Evolutionary conservation across 2,888 invertebrate species (phyloP).

Genomic region (Urechis unicinctus): DNA sequence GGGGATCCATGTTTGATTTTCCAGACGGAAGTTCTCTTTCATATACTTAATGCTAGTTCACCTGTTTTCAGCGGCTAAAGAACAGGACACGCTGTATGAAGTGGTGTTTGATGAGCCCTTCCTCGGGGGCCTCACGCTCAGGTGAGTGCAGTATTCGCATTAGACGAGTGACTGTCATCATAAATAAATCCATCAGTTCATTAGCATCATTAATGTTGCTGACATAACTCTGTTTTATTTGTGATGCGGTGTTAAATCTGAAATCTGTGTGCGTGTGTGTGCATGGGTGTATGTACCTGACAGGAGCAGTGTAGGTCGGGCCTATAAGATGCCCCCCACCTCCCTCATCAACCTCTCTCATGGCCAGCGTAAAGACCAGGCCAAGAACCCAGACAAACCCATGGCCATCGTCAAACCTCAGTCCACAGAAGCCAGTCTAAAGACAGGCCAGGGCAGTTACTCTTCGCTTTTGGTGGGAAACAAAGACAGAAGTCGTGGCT

Average conservation of each 20-base stretch:
- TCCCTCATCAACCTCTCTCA: constrained; percentile 61
- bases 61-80: constrained; percentile 30
- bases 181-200: no score
- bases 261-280: no score
- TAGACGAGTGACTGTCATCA: no score
- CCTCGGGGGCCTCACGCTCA: constrained; percentile 60
- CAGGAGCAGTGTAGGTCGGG: constrained; percentile 44
- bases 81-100: constrained; percentile 63
- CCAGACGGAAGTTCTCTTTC: no score
- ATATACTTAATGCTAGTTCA: background rate
- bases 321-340: constrained; percentile 56
- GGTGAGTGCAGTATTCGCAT: no score
- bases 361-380: constrained; percentile 51
- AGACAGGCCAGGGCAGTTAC: background rate
- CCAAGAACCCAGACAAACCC: constrained; percentile 5
- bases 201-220: no score
- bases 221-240: no score
- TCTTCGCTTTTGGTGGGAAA: background rate
- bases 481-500: no score
- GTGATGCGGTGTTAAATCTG: no score
- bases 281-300: background rate
- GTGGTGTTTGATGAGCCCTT: constrained; percentile 76
- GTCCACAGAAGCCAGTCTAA: background rate
- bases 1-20: no score
- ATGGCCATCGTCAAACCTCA: constrained; percentile 14